phyloP scores from a whole-genome alignment of 2,888 invertebrate genomes.

The Neoascia interrupta region DNA sequence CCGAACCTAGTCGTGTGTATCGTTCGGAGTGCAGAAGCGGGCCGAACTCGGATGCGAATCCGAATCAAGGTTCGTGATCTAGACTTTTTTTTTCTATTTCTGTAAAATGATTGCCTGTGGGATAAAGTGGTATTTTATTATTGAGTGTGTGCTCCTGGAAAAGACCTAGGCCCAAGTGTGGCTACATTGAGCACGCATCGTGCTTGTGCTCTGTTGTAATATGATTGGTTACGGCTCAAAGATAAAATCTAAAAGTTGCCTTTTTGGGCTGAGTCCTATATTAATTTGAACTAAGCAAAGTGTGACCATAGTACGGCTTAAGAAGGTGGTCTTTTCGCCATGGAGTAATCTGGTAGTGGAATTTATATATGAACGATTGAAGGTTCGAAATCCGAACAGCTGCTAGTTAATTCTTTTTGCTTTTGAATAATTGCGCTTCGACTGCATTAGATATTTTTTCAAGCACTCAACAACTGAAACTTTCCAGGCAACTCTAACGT shows the following conservation, averaged over 20 bases:
- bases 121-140: slow-evolving; percentile 8
- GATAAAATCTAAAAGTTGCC: slow-evolving; percentile 66
- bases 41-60: slow-evolving; percentile 33
- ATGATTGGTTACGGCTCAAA: slow-evolving; percentile 57
- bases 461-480: too few relatives aligned
- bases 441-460: too few relatives aligned
- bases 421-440: too few relatives aligned
- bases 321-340: too few relatives aligned
- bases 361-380: too few relatives aligned
- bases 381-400: too few relatives aligned
- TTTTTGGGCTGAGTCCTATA: slow-evolving; percentile 60
- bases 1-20: neutral
- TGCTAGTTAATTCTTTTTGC: too few relatives aligned
- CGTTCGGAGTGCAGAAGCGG: slow-evolving; percentile 18
- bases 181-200: slow-evolving; percentile 46
- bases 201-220: slow-evolving; percentile 60
- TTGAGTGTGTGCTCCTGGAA: slow-evolving; percentile 39
- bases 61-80: slow-evolving; percentile 37
- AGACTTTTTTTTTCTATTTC: slow-evolving; percentile 29
- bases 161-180: slow-evolving; percentile 16
- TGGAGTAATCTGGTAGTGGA: too few relatives aligned
- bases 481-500: too few relatives aligned
- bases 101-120: slow-evolving; percentile 19
- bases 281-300: too few relatives aligned
- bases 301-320: too few relatives aligned